Conservation (phyloP, 2,888 invertebrate genomes). For the Dicycla oo region DNA sequence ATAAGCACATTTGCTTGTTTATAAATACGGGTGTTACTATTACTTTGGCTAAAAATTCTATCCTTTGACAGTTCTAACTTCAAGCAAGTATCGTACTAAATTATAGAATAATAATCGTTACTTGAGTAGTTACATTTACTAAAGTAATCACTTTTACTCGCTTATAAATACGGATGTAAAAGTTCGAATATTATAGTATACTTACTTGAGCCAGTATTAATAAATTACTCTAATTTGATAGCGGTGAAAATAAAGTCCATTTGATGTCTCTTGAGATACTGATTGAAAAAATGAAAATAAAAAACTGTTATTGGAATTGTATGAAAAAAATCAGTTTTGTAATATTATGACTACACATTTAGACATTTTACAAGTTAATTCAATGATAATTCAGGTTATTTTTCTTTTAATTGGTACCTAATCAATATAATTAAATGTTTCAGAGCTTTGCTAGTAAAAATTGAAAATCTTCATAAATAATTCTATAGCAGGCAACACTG, state of each 20-base stretch:
- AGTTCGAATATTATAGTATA: neutral
- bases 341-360: neutral
- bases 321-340: neutral
- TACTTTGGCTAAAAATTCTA: too few relatives aligned
- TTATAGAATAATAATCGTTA: too few relatives aligned
- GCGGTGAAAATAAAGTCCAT: neutral
- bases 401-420: neutral
- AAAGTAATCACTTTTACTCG: too few relatives aligned
- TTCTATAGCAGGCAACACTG: neutral
- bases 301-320: too few relatives aligned
- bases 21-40: too few relatives aligned
- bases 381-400: neutral
- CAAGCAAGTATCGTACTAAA: too few relatives aligned
- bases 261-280: neutral
- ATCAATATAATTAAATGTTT: neutral
- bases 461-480: neutral
- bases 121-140: too few relatives aligned
- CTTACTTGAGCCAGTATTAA: neutral
- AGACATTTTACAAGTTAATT: neutral
- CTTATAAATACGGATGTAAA: too few relatives aligned
- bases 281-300: neutral
- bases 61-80: too few relatives aligned
- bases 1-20: too few relatives aligned
- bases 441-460: neutral
- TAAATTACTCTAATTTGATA: constrained; percentile 13